Percentiles rank a stretch among this genome's conserved stretches.
Evolutionary conservation across 2,113 vertebrate species (phyloP).

Genomic region (Ctenodactylus gundi): DNA sequence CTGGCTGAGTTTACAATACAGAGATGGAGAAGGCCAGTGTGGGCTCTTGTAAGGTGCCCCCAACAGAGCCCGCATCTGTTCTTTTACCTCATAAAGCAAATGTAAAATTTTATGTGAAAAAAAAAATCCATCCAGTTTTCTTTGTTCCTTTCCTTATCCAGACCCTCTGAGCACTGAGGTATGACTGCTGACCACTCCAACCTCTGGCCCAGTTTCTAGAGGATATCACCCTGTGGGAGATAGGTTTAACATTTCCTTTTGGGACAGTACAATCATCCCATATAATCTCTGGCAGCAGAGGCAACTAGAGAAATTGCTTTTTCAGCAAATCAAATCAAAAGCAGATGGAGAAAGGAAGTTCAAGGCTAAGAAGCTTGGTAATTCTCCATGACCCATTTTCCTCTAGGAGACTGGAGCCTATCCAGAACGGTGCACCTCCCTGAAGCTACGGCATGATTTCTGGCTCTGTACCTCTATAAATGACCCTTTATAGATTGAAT

Average conservation of each 20-base stretch:
- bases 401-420: conserved; percentile 63
- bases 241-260: neutral
- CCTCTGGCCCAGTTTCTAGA: neutral
- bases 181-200: neutral
- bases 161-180: neutral
- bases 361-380: conserved; percentile 63
- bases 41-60: neutral
- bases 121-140: conserved; percentile 23
- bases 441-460: conserved; percentile 63
- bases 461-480: conserved; percentile 49
- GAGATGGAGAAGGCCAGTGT: neutral
- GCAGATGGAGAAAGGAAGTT: conserved; percentile 73
- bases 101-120: conserved; percentile 54
- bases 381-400: conserved; percentile 68
- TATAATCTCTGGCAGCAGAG: conserved; percentile 55
- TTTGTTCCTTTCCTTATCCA: neutral
- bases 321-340: conserved; percentile 78
- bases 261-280: conserved; percentile 47
- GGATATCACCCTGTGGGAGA: neutral
- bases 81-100: neutral
- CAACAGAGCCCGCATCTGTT: neutral
- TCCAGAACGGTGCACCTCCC: conserved; percentile 51
- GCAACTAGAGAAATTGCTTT: conserved; percentile 65
- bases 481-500: conserved; percentile 7
- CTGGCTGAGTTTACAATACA: neutral